A percentile compares a stretch with the other conserved stretches of the same genome.
Conservation (phyloP, 2,113 vertebrate species). For the Tachysurus fulvidraco region DNA sequence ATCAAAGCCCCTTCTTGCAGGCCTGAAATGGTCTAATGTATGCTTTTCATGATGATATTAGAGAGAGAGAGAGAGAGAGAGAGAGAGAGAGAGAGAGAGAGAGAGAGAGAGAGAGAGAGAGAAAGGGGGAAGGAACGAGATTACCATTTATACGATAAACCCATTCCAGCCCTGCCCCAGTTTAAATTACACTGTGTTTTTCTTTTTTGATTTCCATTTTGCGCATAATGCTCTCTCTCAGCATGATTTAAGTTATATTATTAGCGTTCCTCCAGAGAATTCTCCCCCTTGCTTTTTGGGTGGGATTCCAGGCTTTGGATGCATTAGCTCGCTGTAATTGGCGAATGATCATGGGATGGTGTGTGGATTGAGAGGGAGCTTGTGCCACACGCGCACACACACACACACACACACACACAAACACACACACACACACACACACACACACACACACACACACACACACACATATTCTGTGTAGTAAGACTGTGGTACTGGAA, state of each 20-base stretch:
- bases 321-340: constrained; percentile 64
- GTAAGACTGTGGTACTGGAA: constrained; percentile 44
- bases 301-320: constrained; percentile 61
- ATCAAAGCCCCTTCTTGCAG: constrained; percentile 42
- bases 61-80: constrained; percentile 37
- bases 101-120: constrained; percentile 32
- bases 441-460: constrained; percentile 32
- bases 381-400: constrained; percentile 32
- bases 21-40: constrained; percentile 46
- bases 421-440: constrained; percentile 26
- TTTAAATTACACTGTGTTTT: constrained; percentile 65
- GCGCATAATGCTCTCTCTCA: constrained; percentile 64
- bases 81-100: constrained; percentile 38
- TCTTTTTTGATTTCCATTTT: constrained; percentile 65
- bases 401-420: constrained; percentile 35
- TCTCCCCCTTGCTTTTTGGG: constrained; percentile 51
- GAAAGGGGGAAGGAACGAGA: constrained; percentile 30
- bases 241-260: constrained; percentile 69
- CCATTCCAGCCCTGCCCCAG: constrained; percentile 58
- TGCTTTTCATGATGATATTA: constrained; percentile 51
- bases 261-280: constrained; percentile 62
- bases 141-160: constrained; percentile 59
- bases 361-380: constrained; percentile 55
- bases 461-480: constrained; percentile 19
- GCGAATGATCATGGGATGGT: constrained; percentile 61